phyloP scores from a whole-genome alignment of 2,797 vertebrate genomes.

The Manis javanica region DNA sequence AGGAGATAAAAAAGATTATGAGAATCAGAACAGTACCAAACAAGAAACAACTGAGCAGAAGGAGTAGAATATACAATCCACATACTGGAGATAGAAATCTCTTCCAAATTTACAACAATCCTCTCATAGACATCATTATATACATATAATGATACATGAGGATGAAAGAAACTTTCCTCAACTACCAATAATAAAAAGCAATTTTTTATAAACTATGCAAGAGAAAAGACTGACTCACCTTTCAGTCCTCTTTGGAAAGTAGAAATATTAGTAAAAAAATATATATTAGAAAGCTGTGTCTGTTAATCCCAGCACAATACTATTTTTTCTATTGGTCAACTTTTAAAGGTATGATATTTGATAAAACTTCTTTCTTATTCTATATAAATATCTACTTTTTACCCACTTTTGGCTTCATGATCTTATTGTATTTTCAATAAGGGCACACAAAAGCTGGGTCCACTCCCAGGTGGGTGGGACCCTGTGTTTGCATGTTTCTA shows the following conservation, averaged over 20 bases:
- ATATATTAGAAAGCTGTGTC: background rate
- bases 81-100: background rate
- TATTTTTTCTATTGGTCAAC: background rate
- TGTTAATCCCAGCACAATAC: background rate
- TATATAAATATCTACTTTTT: background rate
- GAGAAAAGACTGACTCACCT: background rate
- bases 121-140: background rate
- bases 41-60: background rate
- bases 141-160: background rate
- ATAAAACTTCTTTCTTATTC: conserved; percentile 3
- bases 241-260: background rate
- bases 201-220: background rate
- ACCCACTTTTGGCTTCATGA: background rate
- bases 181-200: background rate
- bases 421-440: background rate
- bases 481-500: background rate
- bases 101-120: background rate
- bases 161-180: background rate
- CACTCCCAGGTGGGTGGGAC: fast-evolving
- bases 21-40: background rate
- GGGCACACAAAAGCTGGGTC: background rate
- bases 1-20: background rate
- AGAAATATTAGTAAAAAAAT: background rate
- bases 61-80: background rate
- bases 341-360: background rate